Evolutionary conservation across 2,888 invertebrate species (phyloP).

Genomic region (Chloroclystis v-ata): DNA sequence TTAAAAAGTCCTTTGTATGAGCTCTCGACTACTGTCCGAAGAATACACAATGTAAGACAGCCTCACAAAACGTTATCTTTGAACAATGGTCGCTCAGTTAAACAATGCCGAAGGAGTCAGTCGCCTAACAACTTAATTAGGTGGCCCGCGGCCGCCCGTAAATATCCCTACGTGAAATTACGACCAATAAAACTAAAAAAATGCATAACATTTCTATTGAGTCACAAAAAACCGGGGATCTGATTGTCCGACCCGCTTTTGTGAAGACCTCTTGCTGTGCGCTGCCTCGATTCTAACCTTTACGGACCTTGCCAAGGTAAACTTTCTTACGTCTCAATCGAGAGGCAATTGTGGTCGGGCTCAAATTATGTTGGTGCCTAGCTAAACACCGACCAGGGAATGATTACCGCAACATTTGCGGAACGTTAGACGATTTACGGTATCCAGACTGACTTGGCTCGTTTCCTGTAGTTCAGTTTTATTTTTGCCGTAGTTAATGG

Average conservation of each 20-base stretch:
- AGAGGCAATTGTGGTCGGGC: constrained; percentile 30
- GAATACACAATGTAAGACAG: constrained; percentile 52
- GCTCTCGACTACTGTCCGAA: constrained; percentile 61
- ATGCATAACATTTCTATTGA: constrained; percentile 77
- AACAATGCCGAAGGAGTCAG: constrained; percentile 67
- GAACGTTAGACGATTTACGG: constrained; percentile 41
- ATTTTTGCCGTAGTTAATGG: background rate
- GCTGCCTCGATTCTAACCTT: constrained; percentile 42
- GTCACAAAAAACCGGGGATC: constrained; percentile 69
- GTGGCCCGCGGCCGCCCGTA: constrained; percentile 73
- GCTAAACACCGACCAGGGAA: constrained; percentile 36
- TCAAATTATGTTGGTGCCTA: constrained; percentile 37
- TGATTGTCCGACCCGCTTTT: constrained; percentile 71
- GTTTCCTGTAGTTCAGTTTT: constrained; percentile 1
- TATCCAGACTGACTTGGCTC: constrained; percentile 22
- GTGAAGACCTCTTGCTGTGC: constrained; percentile 65
- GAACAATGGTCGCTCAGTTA: constrained; percentile 60
- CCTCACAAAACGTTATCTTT: constrained; percentile 57
- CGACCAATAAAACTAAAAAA: constrained; percentile 76
- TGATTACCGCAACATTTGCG: constrained; percentile 45
- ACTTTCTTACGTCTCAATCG: constrained; percentile 31
- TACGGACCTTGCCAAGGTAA: constrained; percentile 28
- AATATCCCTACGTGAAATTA: constrained; percentile 76
- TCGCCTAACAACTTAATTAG: constrained; percentile 77
- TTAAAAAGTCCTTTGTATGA: constrained; percentile 39